A percentile compares a stretch with the other conserved stretches of the same genome.
These are phyloP conservation scores for Hirudo medicinalis DNA, from an alignment of 1,140 invertebrate genomes.

Conservation along the genomic window DNA sequence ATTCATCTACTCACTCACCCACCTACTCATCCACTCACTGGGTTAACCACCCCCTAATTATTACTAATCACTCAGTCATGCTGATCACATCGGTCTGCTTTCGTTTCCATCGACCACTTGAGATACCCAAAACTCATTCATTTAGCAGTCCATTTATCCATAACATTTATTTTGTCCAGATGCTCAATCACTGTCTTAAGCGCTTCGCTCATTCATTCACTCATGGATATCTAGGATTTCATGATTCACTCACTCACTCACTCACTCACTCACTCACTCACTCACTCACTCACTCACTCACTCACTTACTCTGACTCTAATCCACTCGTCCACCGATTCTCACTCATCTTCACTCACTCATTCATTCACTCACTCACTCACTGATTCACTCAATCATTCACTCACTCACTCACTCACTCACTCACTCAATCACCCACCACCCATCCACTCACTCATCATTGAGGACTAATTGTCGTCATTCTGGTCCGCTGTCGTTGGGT, in stretches of 20 bases:
- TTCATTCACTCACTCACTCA: constrained; percentile 16
- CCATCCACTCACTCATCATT: constrained; percentile 7
- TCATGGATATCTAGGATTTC: too few relatives aligned
- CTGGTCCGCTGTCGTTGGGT: too few relatives aligned
- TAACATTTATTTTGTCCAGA: not conserved
- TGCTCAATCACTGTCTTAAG: not conserved
- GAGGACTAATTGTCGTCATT: not conserved
- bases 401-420: constrained; percentile 17
- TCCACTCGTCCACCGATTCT: constrained; percentile 13
- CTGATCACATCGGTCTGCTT: not conserved
- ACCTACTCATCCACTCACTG: constrained; percentile 16
- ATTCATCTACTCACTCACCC: constrained; percentile 21
- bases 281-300: constrained; percentile 21
- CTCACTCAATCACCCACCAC: constrained; percentile 6
- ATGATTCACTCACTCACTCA: constrained; percentile 21
- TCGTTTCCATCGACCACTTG: not conserved
- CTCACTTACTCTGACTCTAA: constrained; percentile 20
- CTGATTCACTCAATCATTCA: constrained; percentile 15
- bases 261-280: constrained; percentile 24
- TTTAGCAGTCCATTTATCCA: not conserved
- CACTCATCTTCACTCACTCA: constrained; percentile 14
- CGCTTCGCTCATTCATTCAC: constrained; percentile 18
- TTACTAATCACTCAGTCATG: constrained; percentile 7
- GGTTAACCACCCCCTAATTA: constrained; percentile 17
- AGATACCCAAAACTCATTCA: not conserved